A percentile compares a stretch with the other conserved stretches of the same genome.
phyloP scores from a whole-genome alignment of 1,140 invertebrate genomes.

The Sarcophaga bullata region DNA sequence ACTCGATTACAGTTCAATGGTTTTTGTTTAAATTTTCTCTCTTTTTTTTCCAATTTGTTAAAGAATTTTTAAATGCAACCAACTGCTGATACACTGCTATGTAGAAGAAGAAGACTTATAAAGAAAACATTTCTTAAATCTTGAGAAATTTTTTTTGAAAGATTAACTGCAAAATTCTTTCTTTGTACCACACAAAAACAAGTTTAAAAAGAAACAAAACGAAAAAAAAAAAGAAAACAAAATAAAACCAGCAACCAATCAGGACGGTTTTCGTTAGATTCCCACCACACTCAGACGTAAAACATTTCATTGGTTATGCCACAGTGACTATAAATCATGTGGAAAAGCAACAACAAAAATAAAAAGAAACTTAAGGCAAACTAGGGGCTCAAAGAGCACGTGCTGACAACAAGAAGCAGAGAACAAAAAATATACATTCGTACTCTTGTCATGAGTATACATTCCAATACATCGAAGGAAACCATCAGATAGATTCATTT shows the following conservation, averaged over 20 bases:
- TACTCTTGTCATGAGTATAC: slow-evolving; percentile 29
- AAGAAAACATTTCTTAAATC: background rate
- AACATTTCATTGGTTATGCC: slow-evolving; percentile 26
- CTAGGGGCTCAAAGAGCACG: slow-evolving; percentile 38
- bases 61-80: background rate
- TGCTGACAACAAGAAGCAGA: slow-evolving; percentile 26
- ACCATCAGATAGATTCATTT: background rate
- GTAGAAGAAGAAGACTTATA: slow-evolving; percentile 24
- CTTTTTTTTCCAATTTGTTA: too few species aligned
- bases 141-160: background rate
- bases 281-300: slow-evolving; percentile 35
- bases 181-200: background rate
- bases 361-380: background rate
- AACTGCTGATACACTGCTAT: background rate
- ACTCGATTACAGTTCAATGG: too few species aligned
- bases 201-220: background rate
- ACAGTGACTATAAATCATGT: slow-evolving; percentile 1
- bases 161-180: background rate
- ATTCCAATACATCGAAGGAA: slow-evolving; percentile 43
- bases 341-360: background rate
- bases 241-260: slow-evolving; percentile 30
- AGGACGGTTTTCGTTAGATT: slow-evolving; percentile 1
- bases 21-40: too few species aligned
- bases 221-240: background rate
- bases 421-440: background rate